Base-by-base conservation (phyloP, 2,797 vertebrate species). In the Epinephelus malabaricus region DNA sequence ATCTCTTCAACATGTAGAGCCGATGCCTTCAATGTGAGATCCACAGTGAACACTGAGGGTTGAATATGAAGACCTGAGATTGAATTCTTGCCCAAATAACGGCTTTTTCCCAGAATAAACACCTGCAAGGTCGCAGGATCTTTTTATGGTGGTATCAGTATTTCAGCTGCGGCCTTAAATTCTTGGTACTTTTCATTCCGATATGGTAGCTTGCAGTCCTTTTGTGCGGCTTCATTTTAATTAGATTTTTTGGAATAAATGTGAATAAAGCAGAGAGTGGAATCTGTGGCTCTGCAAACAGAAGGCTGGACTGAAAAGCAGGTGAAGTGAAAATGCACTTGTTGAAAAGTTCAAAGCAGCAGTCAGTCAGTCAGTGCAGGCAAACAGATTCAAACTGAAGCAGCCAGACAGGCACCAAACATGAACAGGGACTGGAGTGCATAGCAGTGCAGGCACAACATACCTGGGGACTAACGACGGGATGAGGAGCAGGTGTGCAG, bases 401-500 rank as follows among this genome's bases (percentile, higher is more conserved):
- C 50, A 68, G 65, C 11, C 11, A 47, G 62, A 25, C 11, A 12
- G 12, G 18, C 47, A 18, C 11, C 3, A 5, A 53, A 27, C 51
- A 46, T n/a, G 15, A n/a, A 2, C n/a, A 45, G 30, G 56, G 53
- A 34, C 19, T 21, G 66, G 21, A 27, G 14, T 17, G 55, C 9
- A 60, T 13, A 19, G 45, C 25, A 38, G 3, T 17, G 30, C 43
- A 10, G 51, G 46, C 21, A 3, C 67, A 64, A 19, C 0, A 46
- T 46, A 58, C 43, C 25, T 5, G 63, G 46, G 21, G 34, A 46
- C 53, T 64, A 54, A 74, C 25, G 30, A 69, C 40, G 55, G 23
- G 21, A 69, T 1, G 67, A 30, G 61, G 47, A 75, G 66, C 78
- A 70, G 72, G 65, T 56, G 70, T 56, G 64, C 50, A 45, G 77